Evolutionary conservation across 2,797 vertebrate species (phyloP), one percentile per base, ranked within the genome.

Genomic region (Rhinoraja longicauda): DNA sequence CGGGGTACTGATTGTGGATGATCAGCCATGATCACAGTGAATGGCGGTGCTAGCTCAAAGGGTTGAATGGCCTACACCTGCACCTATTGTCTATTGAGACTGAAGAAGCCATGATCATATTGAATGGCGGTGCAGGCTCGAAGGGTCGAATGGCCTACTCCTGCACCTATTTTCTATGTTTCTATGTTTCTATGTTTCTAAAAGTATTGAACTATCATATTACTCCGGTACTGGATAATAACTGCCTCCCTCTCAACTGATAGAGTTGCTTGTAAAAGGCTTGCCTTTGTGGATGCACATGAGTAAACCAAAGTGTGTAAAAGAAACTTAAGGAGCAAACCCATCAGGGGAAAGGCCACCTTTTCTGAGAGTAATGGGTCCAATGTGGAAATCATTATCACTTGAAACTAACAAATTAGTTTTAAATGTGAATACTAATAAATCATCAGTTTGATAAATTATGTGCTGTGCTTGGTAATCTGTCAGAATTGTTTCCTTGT

Each of bases 401-500:
- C 67, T 70, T 92, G 90, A 92, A 92, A 73, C 90, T 92, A 75
- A 92, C 90, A 92, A 92, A 92, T 92, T 92, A 92, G 90, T 92
- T 92, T 92, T 92, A 92, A 92, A 92, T 92, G 67, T 92, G 90
- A 92, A 92, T 73, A 70, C 8, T 91, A 93, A 81, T 78, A 15
- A 93, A 93, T 94, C 93, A 93, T 9, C 7, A 29, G 72, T 92
- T 92, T 92, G 72, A 15, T 93, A 92, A 94, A 94, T 95, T 94
- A 93, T 93, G 93, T 92, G 39, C 92, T 93, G 93, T 73, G 73
- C 84, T 67, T 93, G 93, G 94, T 94, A 94, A 94, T 94, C 93
- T 94, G 94, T 94, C 93, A 93, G 93, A 45, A 0, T 73, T 36
- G 93, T 93, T 95, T 94, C 95, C 94, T 92, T 93, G 93, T 0